Percentiles rank a stretch among this genome's conserved stretches.
Conservation (phyloP, 2,113 vertebrate genomes). For the Xenotilapia leptura region DNA sequence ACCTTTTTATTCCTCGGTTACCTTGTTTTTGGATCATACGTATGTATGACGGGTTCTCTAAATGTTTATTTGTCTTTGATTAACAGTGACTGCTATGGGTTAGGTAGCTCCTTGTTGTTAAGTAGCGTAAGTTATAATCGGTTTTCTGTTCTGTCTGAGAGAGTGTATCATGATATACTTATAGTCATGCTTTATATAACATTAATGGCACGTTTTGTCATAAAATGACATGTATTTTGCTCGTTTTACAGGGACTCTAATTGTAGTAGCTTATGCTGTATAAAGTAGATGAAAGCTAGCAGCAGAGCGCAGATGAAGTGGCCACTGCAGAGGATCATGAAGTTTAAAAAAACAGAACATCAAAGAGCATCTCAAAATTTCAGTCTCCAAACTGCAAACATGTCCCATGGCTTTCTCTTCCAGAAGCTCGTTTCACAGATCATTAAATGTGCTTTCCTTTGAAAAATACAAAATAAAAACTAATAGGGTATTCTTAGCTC, state of each 20-base stretch:
- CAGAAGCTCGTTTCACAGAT: constrained; percentile 37
- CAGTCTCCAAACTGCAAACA: not conserved
- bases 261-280: not conserved
- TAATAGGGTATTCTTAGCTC: constrained; percentile 38
- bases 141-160: not conserved
- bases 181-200: not conserved
- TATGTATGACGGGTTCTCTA: not conserved
- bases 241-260: not conserved
- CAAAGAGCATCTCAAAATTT: constrained; percentile 26
- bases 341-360: constrained; percentile 29
- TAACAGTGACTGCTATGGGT: not conserved
- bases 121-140: not conserved
- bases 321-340: constrained; percentile 16
- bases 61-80: not conserved
- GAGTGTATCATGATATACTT: not conserved
- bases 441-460: constrained; percentile 46
- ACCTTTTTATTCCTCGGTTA: not conserved
- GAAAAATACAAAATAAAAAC: constrained; percentile 40
- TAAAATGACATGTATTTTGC: constrained; percentile 11
- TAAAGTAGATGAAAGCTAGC: constrained; percentile 12
- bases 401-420: constrained; percentile 31
- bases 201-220: not conserved
- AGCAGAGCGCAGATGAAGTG: not conserved
- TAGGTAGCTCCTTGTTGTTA: not conserved
- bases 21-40: not conserved